A percentile compares a stretch with the other conserved stretches of the same genome.
These are phyloP conservation scores for Oscheius sp. DNA, from an alignment of 2,888 invertebrate species.

Conservation along the genomic window DNA sequence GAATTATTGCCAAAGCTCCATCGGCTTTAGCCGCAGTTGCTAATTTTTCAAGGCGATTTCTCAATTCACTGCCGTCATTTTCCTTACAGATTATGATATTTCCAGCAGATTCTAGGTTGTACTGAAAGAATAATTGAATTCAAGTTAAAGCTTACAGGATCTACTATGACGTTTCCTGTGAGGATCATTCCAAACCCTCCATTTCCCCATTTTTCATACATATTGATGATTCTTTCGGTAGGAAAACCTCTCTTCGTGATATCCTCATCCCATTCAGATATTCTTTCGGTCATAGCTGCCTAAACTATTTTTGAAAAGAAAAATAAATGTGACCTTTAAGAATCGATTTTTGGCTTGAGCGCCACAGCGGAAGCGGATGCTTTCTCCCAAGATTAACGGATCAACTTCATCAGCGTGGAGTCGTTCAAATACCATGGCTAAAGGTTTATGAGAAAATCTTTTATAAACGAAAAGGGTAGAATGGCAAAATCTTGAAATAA, in stretches of 20 bases:
- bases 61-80: constrained; percentile 36
- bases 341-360: constrained; percentile 38
- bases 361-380: constrained; percentile 34
- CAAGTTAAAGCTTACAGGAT: constrained; percentile 35
- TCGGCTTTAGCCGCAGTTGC: constrained; percentile 37
- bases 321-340: constrained; percentile 38
- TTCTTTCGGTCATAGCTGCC: constrained; percentile 46
- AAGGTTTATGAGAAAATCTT: too few relatives aligned
- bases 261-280: constrained; percentile 37
- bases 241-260: constrained; percentile 47
- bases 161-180: constrained; percentile 54
- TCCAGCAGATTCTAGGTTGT: constrained; percentile 54
- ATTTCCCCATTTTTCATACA: constrained; percentile 55
- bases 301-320: too few relatives aligned
- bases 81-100: constrained; percentile 54
- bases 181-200: constrained; percentile 58
- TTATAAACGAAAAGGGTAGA: too few relatives aligned
- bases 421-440: constrained; percentile 1
- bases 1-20: constrained; percentile 53
- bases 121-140: constrained; percentile 26
- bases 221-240: constrained; percentile 37
- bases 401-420: background rate
- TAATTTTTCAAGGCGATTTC: constrained; percentile 32
- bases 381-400: constrained; percentile 32
- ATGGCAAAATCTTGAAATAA: too few relatives aligned